These are phyloP conservation scores for Heterotilapia buettikoferi DNA, from an alignment of 2,113 vertebrate species.

Conservation along the genomic window DNA sequence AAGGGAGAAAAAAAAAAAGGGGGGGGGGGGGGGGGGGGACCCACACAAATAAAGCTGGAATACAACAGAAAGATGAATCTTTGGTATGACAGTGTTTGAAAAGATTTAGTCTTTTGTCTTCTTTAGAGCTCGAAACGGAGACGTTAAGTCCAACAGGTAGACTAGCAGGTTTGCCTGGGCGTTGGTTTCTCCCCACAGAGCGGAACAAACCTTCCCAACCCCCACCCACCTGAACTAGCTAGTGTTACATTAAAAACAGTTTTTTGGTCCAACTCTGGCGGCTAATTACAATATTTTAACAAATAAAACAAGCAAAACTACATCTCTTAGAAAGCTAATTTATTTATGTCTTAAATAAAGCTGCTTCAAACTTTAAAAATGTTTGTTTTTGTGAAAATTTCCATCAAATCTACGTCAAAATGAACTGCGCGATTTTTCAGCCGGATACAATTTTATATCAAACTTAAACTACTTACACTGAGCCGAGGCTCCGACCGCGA, in stretches of 20 bases:
- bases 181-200: slow-evolving; percentile 53
- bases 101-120: neutral
- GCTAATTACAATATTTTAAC: neutral
- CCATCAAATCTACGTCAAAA: neutral
- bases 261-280: neutral
- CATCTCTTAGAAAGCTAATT: accelerated
- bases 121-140: neutral
- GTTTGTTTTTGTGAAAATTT: neutral
- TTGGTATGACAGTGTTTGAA: accelerated
- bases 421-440: neutral
- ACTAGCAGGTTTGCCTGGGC: slow-evolving; percentile 44
- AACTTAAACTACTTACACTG: slow-evolving; percentile 35
- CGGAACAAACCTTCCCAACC: slow-evolving; percentile 33
- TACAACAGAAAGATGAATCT: neutral
- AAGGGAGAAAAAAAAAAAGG: too few relatives aligned
- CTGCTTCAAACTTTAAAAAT: neutral
- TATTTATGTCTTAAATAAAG: neutral
- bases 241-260: neutral
- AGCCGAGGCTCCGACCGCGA: slow-evolving; percentile 34
- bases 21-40: too few relatives aligned
- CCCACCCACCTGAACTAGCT: slow-evolving; percentile 12
- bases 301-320: too few relatives aligned
- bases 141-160: neutral
- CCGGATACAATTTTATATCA: neutral
- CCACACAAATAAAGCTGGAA: neutral